Evolutionary conservation across 2,888 invertebrate genomes (phyloP).

Genomic region (Siphlonurus alternatus): DNA sequence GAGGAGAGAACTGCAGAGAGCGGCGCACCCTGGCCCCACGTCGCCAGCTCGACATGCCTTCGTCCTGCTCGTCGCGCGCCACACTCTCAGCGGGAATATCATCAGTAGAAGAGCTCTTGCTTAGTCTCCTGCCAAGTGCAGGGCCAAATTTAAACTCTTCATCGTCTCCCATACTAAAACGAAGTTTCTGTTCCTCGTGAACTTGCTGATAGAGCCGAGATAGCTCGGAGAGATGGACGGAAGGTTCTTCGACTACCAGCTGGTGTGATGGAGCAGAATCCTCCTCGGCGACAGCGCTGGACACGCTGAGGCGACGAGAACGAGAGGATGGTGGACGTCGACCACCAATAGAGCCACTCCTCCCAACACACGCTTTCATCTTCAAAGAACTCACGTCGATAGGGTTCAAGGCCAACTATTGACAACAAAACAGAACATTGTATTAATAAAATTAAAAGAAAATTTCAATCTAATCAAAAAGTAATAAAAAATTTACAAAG

Average conservation of each 20-base stretch:
- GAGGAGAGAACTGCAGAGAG: slow-evolving; percentile 43
- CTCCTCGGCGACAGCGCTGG: background rate
- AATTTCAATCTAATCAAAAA: background rate
- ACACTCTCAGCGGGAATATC: slow-evolving; percentile 18
- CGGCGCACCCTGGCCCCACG: slow-evolving; percentile 44
- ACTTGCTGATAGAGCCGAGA: slow-evolving; percentile 30
- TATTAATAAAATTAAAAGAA: background rate
- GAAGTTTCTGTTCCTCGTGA: slow-evolving; percentile 20
- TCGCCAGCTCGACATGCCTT: slow-evolving; percentile 36
- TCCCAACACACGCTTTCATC: slow-evolving; percentile 31
- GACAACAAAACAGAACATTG: slow-evolving; percentile 11
- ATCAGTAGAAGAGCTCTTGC: slow-evolving; percentile 1
- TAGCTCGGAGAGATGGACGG: slow-evolving; percentile 23
- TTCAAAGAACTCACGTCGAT: slow-evolving; percentile 33
- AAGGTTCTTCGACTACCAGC: background rate
- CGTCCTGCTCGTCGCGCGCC: slow-evolving; percentile 20
- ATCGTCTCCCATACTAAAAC: slow-evolving; percentile 4
- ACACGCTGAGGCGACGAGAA: slow-evolving; percentile 1
- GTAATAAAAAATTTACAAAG: background rate
- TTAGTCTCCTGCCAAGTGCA: slow-evolving; percentile 11
- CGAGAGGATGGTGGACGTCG: slow-evolving; percentile 31
- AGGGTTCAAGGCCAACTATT: slow-evolving; percentile 31
- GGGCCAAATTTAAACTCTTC: background rate
- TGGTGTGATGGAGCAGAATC: background rate
- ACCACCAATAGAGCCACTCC: slow-evolving; percentile 29